Evolutionary conservation across 2,888 invertebrate genomes (phyloP).

Genomic region (Trissolcus japonicus): DNA sequence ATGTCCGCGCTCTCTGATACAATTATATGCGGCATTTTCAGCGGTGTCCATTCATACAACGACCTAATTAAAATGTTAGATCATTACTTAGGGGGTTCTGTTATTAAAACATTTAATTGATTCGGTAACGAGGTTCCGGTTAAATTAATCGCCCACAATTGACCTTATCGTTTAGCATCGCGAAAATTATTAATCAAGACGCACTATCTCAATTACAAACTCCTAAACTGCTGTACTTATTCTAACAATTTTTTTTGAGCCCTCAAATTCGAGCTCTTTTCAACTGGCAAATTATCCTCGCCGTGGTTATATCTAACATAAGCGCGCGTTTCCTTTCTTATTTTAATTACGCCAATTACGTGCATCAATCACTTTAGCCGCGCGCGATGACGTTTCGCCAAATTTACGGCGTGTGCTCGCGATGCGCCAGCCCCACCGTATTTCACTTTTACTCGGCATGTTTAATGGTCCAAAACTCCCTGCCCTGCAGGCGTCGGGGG

Average conservation of each 20-base stretch:
- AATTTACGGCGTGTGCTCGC: constrained; percentile 25
- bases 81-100: constrained; percentile 34
- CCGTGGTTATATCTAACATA: too few relatives aligned
- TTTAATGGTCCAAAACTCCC: constrained; percentile 45
- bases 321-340: too few relatives aligned
- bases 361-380: constrained; percentile 5
- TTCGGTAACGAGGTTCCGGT: constrained; percentile 39
- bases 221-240: background rate
- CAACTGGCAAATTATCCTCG: too few relatives aligned
- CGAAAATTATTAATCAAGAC: constrained; percentile 47
- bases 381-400: constrained; percentile 15
- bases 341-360: constrained; percentile 10
- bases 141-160: constrained; percentile 49
- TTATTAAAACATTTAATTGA: constrained; percentile 49
- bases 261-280: too few relatives aligned
- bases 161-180: constrained; percentile 44
- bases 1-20: constrained; percentile 16
- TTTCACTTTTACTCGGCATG: constrained; percentile 46
- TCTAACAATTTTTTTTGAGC: background rate
- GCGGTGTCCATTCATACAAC: constrained; percentile 25
- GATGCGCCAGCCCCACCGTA: constrained; percentile 32
- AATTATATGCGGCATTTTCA: constrained; percentile 32
- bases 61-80: constrained; percentile 48
- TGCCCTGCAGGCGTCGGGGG: constrained; percentile 3
- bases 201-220: background rate